These are phyloP conservation scores for Leptogaster cylindrica DNA, from an alignment of 2,888 invertebrate genomes.

Conservation along the genomic window DNA sequence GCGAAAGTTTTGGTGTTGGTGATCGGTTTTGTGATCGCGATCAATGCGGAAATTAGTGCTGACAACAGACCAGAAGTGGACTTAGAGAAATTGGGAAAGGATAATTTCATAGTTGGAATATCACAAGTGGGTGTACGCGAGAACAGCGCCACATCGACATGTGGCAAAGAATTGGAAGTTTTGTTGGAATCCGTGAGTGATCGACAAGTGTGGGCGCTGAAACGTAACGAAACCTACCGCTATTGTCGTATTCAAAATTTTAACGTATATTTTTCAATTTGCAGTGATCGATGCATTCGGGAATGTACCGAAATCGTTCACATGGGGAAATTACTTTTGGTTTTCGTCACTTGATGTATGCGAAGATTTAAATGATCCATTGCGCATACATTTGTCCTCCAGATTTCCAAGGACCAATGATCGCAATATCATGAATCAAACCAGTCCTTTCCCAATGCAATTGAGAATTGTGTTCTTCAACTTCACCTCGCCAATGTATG, in stretches of 20 bases:
- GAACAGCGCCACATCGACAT: neutral
- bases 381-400: slow-evolving; percentile 51
- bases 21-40: neutral
- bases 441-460: slow-evolving; percentile 52
- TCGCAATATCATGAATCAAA: slow-evolving; percentile 50
- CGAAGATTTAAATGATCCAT: slow-evolving; percentile 53
- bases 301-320: slow-evolving; percentile 50
- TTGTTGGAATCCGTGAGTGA: neutral
- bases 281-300: slow-evolving; percentile 55
- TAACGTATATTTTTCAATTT: slow-evolving; percentile 24
- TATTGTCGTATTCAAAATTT: neutral
- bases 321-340: slow-evolving; percentile 56
- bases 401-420: slow-evolving; percentile 38
- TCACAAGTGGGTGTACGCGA: neutral
- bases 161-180: neutral
- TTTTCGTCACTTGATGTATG: slow-evolving; percentile 53
- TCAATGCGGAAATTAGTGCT: neutral
- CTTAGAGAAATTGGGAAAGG: neutral
- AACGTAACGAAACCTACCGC: slow-evolving; percentile 17
- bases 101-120: slow-evolving; percentile 13
- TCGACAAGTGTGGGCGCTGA: slow-evolving; percentile 24
- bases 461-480: slow-evolving; percentile 53
- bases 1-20: neutral
- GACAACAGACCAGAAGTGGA: no score
- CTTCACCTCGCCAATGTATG: slow-evolving; percentile 52